These are phyloP conservation scores for Scaptomyza pallida DNA, from an alignment of 1,140 invertebrate genomes.

Conservation along the genomic window DNA sequence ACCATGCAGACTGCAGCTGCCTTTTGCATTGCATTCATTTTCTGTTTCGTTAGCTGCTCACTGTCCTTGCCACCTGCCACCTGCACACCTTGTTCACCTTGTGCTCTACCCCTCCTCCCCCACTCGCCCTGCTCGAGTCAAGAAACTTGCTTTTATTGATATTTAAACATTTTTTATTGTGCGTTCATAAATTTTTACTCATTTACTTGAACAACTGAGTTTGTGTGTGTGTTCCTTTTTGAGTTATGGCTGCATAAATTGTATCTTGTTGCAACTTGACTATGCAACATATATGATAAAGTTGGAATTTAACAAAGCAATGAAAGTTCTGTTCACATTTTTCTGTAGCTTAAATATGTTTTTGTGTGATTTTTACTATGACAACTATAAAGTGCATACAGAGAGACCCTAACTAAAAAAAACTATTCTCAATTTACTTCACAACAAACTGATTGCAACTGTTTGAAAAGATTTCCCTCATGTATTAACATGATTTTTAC, in stretches of 20 bases:
- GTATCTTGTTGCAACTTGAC: constrained; percentile 5
- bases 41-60: constrained; percentile 75
- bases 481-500: constrained; percentile 18
- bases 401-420: not conserved
- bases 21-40: constrained; percentile 60
- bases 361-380: too few relatives aligned
- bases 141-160: constrained; percentile 69
- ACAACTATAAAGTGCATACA: too few relatives aligned
- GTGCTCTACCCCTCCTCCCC: too few relatives aligned
- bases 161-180: constrained; percentile 76
- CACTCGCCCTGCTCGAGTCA: not conserved
- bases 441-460: constrained; percentile 14
- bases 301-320: constrained; percentile 30
- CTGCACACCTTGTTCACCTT: too few relatives aligned
- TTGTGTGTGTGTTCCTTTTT: not conserved
- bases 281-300: constrained; percentile 11
- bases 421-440: not conserved
- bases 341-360: not conserved
- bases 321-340: not conserved
- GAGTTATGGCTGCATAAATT: not conserved
- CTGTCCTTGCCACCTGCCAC: constrained; percentile 26
- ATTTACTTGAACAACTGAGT: constrained; percentile 41
- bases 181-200: constrained; percentile 65
- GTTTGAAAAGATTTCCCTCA: constrained; percentile 23
- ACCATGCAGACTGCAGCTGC: constrained; percentile 21